Conservation (phyloP, 2,797 vertebrate genomes). For the Mus spretus region DNA sequence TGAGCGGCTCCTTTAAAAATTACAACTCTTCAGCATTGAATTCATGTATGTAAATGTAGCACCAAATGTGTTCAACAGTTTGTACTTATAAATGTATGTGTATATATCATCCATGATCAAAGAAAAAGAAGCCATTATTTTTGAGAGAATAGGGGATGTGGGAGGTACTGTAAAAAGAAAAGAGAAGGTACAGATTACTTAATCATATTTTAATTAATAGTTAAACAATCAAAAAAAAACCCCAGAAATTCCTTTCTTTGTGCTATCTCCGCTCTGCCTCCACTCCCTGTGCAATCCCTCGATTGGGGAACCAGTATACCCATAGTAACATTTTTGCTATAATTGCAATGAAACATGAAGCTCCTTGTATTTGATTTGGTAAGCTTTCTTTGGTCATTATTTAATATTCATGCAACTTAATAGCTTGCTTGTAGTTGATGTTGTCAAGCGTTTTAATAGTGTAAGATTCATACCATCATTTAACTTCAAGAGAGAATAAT, state of each 20-base stretch:
- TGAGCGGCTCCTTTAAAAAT: constrained; percentile 33
- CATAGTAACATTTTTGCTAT: neutral
- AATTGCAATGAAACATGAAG: neutral
- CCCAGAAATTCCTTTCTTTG: neutral
- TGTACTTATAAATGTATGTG: neutral
- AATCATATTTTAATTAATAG: neutral
- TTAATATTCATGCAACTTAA: neutral
- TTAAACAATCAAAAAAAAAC: neutral
- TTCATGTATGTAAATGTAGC: neutral
- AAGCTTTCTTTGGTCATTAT: constrained; percentile 1
- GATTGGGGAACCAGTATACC: neutral
- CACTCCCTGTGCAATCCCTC: neutral
- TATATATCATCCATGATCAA: neutral
- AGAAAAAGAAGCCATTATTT: neutral
- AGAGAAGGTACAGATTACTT: neutral
- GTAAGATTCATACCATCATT: too few relatives aligned
- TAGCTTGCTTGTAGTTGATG: neutral
- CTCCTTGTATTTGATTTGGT: neutral
- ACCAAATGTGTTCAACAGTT: neutral
- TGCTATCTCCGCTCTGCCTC: neutral
- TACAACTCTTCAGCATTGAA: neutral
- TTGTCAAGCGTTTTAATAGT: neutral
- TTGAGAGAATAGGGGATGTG: neutral
- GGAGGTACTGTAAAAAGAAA: neutral
- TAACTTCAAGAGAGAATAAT: neutral